Evolutionary conservation across 2,888 invertebrate species (phyloP).

Genomic region (Dryobotodes eremita): DNA sequence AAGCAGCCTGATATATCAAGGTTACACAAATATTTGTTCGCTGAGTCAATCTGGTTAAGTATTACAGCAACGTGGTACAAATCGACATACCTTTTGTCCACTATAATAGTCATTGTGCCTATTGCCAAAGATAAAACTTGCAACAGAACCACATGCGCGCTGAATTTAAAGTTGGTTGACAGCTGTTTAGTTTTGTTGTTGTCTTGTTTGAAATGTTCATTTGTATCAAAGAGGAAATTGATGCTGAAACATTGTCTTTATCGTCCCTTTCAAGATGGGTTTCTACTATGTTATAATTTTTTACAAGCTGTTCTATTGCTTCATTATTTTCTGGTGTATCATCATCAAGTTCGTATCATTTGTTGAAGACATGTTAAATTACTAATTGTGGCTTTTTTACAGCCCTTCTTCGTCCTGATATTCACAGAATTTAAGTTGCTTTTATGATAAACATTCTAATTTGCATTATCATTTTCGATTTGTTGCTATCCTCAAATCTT

Average conservation of each 20-base stretch:
- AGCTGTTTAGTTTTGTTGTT: conserved; percentile 45
- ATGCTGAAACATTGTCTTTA: neutral
- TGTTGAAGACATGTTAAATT: neutral
- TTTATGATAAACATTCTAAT: neutral
- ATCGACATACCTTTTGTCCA: conserved; percentile 74
- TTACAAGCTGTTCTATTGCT: neutral
- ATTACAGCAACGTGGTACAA: conserved; percentile 80
- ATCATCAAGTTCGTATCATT: neutral
- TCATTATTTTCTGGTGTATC: neutral
- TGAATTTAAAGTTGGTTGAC: conserved; percentile 64
- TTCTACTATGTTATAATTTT: neutral
- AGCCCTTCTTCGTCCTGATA: neutral
- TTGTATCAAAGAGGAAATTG: neutral
- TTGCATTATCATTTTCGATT: neutral
- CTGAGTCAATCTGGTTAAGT: conserved; percentile 80
- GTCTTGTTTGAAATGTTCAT: conserved; percentile 9
- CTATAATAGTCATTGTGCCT: conserved; percentile 71
- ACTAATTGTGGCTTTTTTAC: neutral
- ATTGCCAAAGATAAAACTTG: conserved; percentile 73
- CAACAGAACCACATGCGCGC: conserved; percentile 60
- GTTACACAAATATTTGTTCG: conserved; percentile 75
- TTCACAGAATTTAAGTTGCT: neutral
- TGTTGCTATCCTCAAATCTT: neutral
- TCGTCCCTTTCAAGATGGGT: neutral
- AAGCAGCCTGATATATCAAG: conserved; percentile 68